Percentiles rank a stretch among this genome's conserved stretches.
phyloP scores from a whole-genome alignment of 2,888 invertebrate species.

The Drosophila phalerata region DNA sequence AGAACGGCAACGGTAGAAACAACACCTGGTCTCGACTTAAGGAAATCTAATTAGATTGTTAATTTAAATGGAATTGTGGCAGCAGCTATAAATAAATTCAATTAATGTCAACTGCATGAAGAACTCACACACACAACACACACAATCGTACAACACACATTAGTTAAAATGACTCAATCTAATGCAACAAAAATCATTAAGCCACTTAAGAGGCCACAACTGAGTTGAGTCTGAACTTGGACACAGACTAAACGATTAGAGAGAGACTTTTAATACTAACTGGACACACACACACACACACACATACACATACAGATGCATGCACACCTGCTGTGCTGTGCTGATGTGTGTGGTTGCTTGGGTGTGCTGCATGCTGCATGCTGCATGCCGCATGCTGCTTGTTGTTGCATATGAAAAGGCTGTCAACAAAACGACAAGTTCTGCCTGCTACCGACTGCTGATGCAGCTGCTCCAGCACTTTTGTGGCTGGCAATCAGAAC shows the following conservation, averaged over 20 bases:
- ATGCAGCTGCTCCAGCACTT: slow-evolving; percentile 26
- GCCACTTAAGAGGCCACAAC: slow-evolving; percentile 64
- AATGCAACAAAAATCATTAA: slow-evolving; percentile 75
- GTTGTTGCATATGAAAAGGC: slow-evolving; percentile 48
- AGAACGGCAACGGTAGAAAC: slow-evolving; percentile 5
- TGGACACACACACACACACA: slow-evolving; percentile 14
- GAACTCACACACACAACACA: background rate
- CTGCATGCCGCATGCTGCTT: slow-evolving; percentile 3
- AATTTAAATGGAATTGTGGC: slow-evolving; percentile 56
- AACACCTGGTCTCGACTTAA: slow-evolving; percentile 27
- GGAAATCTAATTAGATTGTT: slow-evolving; percentile 64
- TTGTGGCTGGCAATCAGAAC: slow-evolving; percentile 65
- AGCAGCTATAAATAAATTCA: slow-evolving; percentile 65
- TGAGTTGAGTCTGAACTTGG: slow-evolving; percentile 24
- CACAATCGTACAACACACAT: slow-evolving; percentile 27
- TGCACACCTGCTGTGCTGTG: slow-evolving; percentile 37
- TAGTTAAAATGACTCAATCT: slow-evolving; percentile 60
- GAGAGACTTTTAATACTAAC: slow-evolving; percentile 28
- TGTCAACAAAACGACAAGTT: slow-evolving; percentile 60
- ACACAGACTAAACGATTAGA: slow-evolving; percentile 41
- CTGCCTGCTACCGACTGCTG: slow-evolving; percentile 29
- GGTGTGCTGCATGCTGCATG: slow-evolving; percentile 4
- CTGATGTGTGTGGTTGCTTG: slow-evolving; percentile 4
- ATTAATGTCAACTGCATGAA: slow-evolving; percentile 70
- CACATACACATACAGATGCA: slow-evolving; percentile 5